Conservation (phyloP, 2,797 vertebrate genomes). For the Salarias fasciatus region DNA sequence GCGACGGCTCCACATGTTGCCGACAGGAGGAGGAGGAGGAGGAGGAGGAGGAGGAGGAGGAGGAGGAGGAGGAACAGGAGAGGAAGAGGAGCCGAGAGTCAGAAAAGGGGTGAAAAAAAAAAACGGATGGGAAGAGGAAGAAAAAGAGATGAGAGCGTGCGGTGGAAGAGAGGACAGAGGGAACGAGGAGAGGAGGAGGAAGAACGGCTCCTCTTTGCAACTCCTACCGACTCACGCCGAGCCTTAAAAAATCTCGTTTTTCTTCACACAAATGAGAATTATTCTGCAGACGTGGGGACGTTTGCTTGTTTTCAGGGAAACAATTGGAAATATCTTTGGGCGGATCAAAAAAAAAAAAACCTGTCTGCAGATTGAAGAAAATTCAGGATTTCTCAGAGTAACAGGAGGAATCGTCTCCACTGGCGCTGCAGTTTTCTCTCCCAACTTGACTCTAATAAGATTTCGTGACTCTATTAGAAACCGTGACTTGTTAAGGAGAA, state of each 20-base stretch:
- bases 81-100: conserved; percentile 54
- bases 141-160: not conserved
- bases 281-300: not conserved
- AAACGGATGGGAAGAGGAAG: not conserved
- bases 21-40: conserved; percentile 83
- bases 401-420: conserved; percentile 8
- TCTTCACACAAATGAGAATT: conserved; percentile 14
- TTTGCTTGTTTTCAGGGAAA: conserved; percentile 7
- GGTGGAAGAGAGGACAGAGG: not conserved
- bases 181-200: not conserved
- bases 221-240: conserved; percentile 1
- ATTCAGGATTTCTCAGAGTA: not conserved
- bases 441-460: not conserved
- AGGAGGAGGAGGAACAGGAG: conserved; percentile 32
- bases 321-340: conserved; percentile 13
- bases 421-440: not conserved
- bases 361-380: too few relatives aligned
- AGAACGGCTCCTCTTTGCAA: not conserved
- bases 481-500: not conserved
- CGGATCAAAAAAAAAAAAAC: conserved; percentile 2
- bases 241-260: conserved; percentile 21
- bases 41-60: conserved; percentile 31
- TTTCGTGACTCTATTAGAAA: conserved; percentile 1
- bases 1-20: conserved; percentile 96
- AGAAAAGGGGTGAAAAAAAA: conserved; percentile 60